Evolutionary conservation across 2,888 invertebrate genomes (phyloP), one percentile per base, ranked within the genome.

Genomic region (Sphaerophoria taeniata): DNA sequence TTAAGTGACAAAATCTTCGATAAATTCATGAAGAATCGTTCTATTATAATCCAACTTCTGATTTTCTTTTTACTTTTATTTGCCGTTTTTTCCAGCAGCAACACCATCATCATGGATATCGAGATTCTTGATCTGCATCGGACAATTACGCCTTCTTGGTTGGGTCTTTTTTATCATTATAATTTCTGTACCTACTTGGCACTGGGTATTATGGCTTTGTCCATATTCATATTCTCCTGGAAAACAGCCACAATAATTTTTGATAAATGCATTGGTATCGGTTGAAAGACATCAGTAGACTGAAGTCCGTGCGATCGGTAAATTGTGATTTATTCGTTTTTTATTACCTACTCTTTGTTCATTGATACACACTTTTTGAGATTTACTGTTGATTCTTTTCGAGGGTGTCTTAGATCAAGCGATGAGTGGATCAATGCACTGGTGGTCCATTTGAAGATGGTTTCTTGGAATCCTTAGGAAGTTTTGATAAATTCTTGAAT

Each of bases 1-100:
- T 65, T 49, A 80, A 72, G 84, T 85, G 84, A 85, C 84, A 85
- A 80, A 76, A 85, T 85, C 51, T 34, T 80, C 63, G 80, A 85
- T 85, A 85, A 84, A 47, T 76, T 80, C 76, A 80, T 80, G 67
- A 85, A 76, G 80, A 80, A 85, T 85, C 61, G 63, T 56, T 76
- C 34, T 31, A 31, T 36, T 67, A 36, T 65, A 49, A 55, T n/a
- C 14, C 24, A 6, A 31, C 14, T 53, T 53, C 55, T 55, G 51
- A 12, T 34, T 33, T 39, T 14, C 14, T 34, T 49, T 34, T 63
- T 63, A 47, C 14, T 61, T 14, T 61, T 2, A 24, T 24, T 24
- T 24, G 24, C 24, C 24, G 5, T n/a, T 12, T 49, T 36, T 16
- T 49, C 34, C 16, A 47, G 14, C 34, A 47, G 16, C 16, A 34